Evolutionary conservation across 2,888 invertebrate species (phyloP), one percentile per base, ranked within the genome.

Genomic region (Stegana nigrithorax): DNA sequence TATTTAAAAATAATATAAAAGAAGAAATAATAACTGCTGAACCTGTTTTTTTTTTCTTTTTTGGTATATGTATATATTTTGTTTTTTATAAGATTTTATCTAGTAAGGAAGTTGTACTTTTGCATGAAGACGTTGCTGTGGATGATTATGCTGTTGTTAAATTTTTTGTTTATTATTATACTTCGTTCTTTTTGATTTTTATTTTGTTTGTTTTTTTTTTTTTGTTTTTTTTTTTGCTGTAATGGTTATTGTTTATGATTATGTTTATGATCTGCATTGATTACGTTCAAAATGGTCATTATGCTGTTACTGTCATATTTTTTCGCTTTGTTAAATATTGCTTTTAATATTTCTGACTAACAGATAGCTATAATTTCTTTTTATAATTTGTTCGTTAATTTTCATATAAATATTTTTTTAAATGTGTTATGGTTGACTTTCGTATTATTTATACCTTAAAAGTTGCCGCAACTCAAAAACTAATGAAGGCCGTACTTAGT

Each of bases 31-130:
- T n/a, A 7, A 12, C n/a, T 23, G 7, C 5, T n/a, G 7, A 51
- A 21, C 12, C 19, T 6, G 6, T 25, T 51, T 23, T 21, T 51
- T 23, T 21, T 17, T n/a, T 12, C 19, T 23, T 51, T 23, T 19
- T 63, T 63, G 42, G 47, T 59, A 53, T 59, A 17, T 58, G 32
- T 55, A 5, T 55, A 55, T 23, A 39, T 53, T 39, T 29, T 32
- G 10, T 26, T 64, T 32, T 56, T n/a, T 59, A 25, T 64, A 21
- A 57, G 12, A 25, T 59, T 62, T 17, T 51, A 53, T 61, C 53
- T 23, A 58, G 63, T 57, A 64, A 69, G 75, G 70, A 81, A 79
- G 70, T 78, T 78, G 73, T 78, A 80, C 73, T 75, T 73, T 36
- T 67, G 61, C 65, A 71, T 71, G 77, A 73, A 73, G 77, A 75